These are phyloP conservation scores for Dromas ardeola DNA, from an alignment of 2,113 vertebrate genomes.

Conservation along the genomic window DNA sequence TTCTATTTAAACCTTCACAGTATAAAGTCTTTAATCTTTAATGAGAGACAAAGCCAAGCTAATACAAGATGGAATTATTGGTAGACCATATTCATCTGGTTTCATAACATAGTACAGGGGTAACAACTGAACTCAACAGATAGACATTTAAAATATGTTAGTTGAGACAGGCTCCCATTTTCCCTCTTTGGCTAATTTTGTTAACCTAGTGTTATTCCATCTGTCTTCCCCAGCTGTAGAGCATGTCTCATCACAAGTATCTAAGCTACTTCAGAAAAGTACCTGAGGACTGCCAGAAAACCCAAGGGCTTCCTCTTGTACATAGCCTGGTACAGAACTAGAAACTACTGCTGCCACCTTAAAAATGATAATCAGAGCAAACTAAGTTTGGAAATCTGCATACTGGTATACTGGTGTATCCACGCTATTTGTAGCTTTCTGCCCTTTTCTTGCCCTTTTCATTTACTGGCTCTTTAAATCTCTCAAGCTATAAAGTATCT, in stretches of 20 bases:
- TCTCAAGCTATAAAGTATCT: background rate
- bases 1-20: conserved; percentile 23
- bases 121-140: background rate
- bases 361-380: rapidly evolving
- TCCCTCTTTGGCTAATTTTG: background rate
- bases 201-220: background rate
- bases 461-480: background rate
- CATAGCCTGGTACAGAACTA: background rate
- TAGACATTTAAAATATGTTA: background rate
- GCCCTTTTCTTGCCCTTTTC: background rate
- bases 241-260: rapidly evolving
- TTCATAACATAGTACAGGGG: background rate
- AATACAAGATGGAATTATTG: background rate
- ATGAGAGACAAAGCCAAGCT: background rate
- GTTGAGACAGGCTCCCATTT: background rate
- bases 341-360: background rate
- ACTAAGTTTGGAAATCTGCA: background rate
- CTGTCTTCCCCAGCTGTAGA: background rate
- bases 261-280: background rate
- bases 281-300: background rate
- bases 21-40: conserved; percentile 12
- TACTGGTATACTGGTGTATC: too few species aligned
- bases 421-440: background rate
- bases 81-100: background rate
- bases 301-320: background rate